Percentiles rank a stretch among this genome's conserved stretches.
Evolutionary conservation across 2,888 invertebrate species (phyloP).

Genomic region (Nezara viridula): DNA sequence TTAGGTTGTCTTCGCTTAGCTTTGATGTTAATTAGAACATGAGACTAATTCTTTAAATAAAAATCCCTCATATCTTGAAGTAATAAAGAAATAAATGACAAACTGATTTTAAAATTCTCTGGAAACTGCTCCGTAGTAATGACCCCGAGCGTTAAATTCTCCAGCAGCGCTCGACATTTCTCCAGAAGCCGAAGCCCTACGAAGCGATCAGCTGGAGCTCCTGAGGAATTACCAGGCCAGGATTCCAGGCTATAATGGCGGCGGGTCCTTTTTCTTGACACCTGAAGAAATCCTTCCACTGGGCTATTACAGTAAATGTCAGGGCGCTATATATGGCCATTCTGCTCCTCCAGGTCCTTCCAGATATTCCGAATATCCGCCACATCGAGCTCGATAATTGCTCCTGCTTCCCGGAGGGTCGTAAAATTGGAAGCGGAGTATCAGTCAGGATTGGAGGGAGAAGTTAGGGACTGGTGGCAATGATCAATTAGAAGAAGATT

Average conservation of each 20-base stretch:
- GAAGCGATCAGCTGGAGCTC: conserved; percentile 26
- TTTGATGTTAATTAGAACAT: too few species aligned
- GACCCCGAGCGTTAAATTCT: conserved; percentile 6
- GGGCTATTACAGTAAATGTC: conserved; percentile 56
- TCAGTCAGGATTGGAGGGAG: neutral
- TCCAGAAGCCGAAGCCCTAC: neutral
- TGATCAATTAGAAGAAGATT: neutral
- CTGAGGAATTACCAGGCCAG: conserved; percentile 39
- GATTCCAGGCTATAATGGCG: conserved; percentile 43
- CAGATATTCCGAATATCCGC: conserved; percentile 42
- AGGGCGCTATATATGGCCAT: conserved; percentile 33
- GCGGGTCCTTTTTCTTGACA: conserved; percentile 51
- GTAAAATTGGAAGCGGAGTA: conserved; percentile 17
- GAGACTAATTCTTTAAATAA: too few species aligned
- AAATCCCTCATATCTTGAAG: neutral
- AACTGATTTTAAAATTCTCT: neutral
- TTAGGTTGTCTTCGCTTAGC: too few species aligned
- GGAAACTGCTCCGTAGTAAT: neutral
- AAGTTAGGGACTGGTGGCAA: neutral
- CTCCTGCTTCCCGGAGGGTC: conserved; percentile 24
- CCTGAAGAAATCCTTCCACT: conserved; percentile 39
- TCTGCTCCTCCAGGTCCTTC: neutral
- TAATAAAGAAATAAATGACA: neutral
- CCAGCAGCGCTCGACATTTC: conserved; percentile 9
- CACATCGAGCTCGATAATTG: neutral